A percentile compares a stretch with the other conserved stretches of the same genome.
These are phyloP conservation scores for Emberiza fucata DNA, from an alignment of 2,113 vertebrate genomes.

Conservation along the genomic window DNA sequence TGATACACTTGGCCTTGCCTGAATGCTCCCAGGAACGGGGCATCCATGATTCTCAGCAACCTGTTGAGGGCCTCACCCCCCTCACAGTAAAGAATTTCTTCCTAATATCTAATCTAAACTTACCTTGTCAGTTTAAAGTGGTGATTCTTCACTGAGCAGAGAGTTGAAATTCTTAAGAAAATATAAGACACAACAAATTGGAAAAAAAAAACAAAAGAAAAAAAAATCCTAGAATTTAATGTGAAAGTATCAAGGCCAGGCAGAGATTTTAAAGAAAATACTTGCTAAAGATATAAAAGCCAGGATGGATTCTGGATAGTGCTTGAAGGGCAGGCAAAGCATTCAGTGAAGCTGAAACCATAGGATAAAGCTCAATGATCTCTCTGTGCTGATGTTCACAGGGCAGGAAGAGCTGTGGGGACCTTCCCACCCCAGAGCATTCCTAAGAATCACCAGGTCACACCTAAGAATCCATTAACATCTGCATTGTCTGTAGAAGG, in stretches of 20 bases:
- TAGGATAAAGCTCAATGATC: background rate
- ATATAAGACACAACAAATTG: background rate
- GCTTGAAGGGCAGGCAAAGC: background rate
- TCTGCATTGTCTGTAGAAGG: background rate
- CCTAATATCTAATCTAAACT: background rate
- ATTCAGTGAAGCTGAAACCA: background rate
- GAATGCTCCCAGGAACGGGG: background rate
- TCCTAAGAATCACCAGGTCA: background rate
- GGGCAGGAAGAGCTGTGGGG: background rate
- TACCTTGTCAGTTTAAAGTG: background rate
- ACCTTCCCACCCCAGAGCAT: background rate
- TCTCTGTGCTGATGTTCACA: background rate
- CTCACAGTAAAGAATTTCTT: background rate
- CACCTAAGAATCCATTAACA: background rate
- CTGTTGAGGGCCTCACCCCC: background rate
- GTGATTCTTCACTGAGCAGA: background rate
- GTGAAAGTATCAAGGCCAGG: background rate
- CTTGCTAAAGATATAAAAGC: background rate
- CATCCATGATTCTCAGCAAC: background rate
- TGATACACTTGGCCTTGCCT: background rate
- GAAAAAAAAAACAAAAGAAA: no score
- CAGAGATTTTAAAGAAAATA: background rate
- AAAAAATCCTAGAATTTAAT: background rate
- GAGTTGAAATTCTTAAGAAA: background rate
- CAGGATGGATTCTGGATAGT: background rate